Evolutionary conservation across 1,140 invertebrate genomes (phyloP).

Genomic region (Trichonephila clavipes): DNA sequence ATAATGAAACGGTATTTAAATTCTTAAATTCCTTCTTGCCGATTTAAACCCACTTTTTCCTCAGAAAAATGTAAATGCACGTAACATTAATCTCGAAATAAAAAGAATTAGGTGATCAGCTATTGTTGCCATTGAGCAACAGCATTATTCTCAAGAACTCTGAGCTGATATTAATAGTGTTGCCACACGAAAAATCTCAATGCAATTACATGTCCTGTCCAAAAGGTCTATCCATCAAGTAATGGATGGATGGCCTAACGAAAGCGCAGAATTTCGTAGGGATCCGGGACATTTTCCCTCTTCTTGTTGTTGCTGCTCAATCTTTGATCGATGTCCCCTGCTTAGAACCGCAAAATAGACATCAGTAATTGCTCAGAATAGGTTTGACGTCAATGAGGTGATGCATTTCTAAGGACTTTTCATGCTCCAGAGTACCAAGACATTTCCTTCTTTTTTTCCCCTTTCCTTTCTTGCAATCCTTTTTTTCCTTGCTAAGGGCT

Average conservation of each 20-base stretch:
- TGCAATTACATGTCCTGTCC: conserved; percentile 69
- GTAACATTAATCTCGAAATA: too few species aligned
- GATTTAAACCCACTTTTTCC: too few species aligned
- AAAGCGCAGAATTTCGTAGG: conserved; percentile 39
- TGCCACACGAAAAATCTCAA: conserved; percentile 40
- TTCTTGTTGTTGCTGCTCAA: not conserved
- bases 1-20: too few species aligned
- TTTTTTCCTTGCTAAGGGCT: not conserved
- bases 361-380: conserved; percentile 22
- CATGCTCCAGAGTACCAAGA: not conserved
- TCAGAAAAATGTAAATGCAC: too few species aligned
- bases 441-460: not conserved
- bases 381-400: not conserved
- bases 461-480: not conserved
- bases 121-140: not conserved
- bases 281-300: not conserved
- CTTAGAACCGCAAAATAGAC: conserved; percentile 8
- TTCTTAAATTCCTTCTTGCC: too few species aligned
- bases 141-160: not conserved
- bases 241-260: conserved; percentile 57
- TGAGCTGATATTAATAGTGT: conserved; percentile 56
- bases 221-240: conserved; percentile 59
- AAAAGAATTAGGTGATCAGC: too few species aligned
- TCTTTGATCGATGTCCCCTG: conserved; percentile 49
- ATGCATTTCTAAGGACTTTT: conserved; percentile 4